Evolutionary conservation across 2,888 invertebrate genomes (phyloP), one percentile per base, ranked within the genome.

Genomic region (Calameuta pallipes): DNA sequence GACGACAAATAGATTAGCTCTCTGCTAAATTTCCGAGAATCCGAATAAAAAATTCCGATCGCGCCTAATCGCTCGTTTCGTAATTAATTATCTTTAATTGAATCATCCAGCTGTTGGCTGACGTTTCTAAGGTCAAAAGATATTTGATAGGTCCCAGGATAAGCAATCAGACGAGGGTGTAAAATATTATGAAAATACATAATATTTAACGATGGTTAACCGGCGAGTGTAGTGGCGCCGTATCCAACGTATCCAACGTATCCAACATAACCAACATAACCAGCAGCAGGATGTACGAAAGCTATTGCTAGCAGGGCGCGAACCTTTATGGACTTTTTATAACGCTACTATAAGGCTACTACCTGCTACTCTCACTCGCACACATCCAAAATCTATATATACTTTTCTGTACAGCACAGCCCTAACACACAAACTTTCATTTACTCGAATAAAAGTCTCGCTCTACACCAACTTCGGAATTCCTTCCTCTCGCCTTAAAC

Each of bases 151-250:
- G 23, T 15, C 41, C 23, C 6, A 23, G 1, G 23, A 23, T 56
- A 30, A 83, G 83, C 81, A 83, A 78, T 80, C 78, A 76, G 73
- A 76, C 80, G 79, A 31, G 81, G 79, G 80, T 86, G 85, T 87
- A 86, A 88, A 88, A 86, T 87, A 87, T 89, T 86, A 88, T 87
- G 85, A 88, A 88, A 88, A 88, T 87, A 86, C 84, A 83, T 88
- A 88, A 85, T 86, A 84, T 84, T 85, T 84, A 84, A 86, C 85
- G 85, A 86, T 84, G 85, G 85, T 88, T 86, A 87, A 88, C 86
- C 83, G 76, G 80, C 80, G 82, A 56, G 41, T 23, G 80, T 80
- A 83, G 83, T 83, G 78, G 79, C 78, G 74, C 71, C 75, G 56
- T 23, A 56, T 41, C 41, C 41, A 15, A 13, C 15, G 13, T 15